Conservation (phyloP, 2,113 vertebrate species). For the Sander lucioperca region DNA sequence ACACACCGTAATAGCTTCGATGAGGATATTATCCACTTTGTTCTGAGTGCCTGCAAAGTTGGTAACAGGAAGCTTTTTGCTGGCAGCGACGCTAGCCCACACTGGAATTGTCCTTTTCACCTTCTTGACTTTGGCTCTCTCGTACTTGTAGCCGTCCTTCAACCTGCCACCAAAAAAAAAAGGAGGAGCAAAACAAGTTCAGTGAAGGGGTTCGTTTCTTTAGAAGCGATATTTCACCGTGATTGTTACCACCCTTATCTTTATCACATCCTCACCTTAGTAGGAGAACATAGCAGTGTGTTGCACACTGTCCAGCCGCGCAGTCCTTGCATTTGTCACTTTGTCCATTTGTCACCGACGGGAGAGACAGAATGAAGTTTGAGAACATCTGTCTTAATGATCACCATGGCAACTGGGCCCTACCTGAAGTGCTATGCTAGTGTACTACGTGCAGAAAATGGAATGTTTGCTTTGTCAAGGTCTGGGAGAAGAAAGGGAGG, state of each 20-base stretch:
- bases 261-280: conserved; percentile 80
- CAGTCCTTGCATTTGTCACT: conserved; percentile 84
- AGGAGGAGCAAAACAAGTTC: conserved; percentile 52
- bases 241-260: conserved; percentile 79
- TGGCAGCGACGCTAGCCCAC: conserved; percentile 93
- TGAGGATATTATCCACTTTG: conserved; percentile 94
- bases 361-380: conserved; percentile 78
- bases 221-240: conserved; percentile 83
- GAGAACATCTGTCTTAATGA: conserved; percentile 78
- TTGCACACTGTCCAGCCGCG: conserved; percentile 81
- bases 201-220: conserved; percentile 38
- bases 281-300: conserved; percentile 84
- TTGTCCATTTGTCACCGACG: conserved; percentile 77
- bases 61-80: conserved; percentile 90
- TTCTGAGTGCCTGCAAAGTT: conserved; percentile 91
- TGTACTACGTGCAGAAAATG: background rate
- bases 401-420: conserved; percentile 51
- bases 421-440: conserved; percentile 16
- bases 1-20: conserved; percentile 93
- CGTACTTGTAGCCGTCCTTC: conserved; percentile 89
- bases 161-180: conserved; percentile 81
- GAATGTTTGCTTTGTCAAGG: conserved; percentile 15
- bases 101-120: conserved; percentile 96
- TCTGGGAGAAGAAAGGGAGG: conserved; percentile 61
- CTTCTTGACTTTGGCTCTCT: conserved; percentile 95